These are phyloP conservation scores for Muntiacus reevesi DNA, from an alignment of 2,113 vertebrate species.

Conservation along the genomic window DNA sequence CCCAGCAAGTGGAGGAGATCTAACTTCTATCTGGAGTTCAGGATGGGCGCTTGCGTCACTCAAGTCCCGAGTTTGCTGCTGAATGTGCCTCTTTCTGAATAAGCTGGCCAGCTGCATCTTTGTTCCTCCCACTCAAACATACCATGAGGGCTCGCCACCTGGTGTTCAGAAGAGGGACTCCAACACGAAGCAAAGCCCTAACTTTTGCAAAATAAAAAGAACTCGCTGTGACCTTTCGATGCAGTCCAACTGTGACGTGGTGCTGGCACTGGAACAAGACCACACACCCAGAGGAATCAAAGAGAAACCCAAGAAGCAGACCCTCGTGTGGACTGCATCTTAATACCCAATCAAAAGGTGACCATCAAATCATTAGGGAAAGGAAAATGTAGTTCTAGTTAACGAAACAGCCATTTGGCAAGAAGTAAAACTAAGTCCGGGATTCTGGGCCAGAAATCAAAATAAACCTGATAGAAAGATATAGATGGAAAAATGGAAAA, in stretches of 20 bases:
- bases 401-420: neutral
- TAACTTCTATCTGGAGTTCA: accelerated
- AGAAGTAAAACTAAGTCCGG: neutral
- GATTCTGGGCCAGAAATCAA: neutral
- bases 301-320: neutral
- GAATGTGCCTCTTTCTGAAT: neutral
- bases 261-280: neutral
- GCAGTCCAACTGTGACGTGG: neutral
- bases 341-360: neutral
- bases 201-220: neutral
- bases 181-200: neutral
- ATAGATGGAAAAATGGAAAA: neutral
- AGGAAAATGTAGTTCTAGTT: neutral
- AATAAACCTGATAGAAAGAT: neutral
- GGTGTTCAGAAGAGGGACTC: neutral
- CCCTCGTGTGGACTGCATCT: accelerated
- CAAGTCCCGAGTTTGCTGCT: neutral
- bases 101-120: no score
- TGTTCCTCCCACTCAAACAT: accelerated
- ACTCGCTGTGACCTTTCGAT: accelerated
- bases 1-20: accelerated
- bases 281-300: neutral
- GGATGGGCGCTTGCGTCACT: accelerated
- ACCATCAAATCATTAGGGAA: neutral
- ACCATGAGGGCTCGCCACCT: conserved; percentile 16